Conservation (phyloP, 2,113 vertebrate species). For the human (Homo sapiens) region DNA sequence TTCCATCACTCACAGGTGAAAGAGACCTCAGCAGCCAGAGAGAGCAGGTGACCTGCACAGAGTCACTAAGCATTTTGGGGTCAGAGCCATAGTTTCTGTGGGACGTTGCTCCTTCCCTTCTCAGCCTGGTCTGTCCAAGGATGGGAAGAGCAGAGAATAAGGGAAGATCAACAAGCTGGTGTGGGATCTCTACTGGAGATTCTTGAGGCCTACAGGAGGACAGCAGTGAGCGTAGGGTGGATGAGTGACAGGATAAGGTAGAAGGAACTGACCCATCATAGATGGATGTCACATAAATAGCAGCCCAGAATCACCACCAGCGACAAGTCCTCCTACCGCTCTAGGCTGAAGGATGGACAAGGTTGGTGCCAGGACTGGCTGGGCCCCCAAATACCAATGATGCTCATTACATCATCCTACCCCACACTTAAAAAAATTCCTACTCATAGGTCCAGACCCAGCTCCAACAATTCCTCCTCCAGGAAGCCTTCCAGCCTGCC, state of each 20-base stretch:
- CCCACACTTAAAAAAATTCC: background rate
- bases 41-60: background rate
- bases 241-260: background rate
- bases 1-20: too few relatives aligned
- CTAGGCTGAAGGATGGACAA: constrained; percentile 20
- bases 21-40: background rate
- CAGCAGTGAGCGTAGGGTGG: background rate
- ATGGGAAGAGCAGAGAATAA: background rate
- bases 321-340: constrained; percentile 76
- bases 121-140: background rate
- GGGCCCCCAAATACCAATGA: rapidly evolving
- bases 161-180: background rate
- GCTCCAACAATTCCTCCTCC: background rate
- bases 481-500: background rate
- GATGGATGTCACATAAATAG: background rate
- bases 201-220: background rate
- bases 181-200: background rate
- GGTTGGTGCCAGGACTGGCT: background rate
- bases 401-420: rapidly evolving
- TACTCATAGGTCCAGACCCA: background rate
- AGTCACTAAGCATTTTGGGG: background rate
- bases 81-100: background rate
- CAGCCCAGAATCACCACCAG: constrained; percentile 61
- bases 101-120: background rate
- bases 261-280: background rate